Evolutionary conservation across 2,888 invertebrate species (phyloP).

Genomic region (Choristoneura rosaceana): DNA sequence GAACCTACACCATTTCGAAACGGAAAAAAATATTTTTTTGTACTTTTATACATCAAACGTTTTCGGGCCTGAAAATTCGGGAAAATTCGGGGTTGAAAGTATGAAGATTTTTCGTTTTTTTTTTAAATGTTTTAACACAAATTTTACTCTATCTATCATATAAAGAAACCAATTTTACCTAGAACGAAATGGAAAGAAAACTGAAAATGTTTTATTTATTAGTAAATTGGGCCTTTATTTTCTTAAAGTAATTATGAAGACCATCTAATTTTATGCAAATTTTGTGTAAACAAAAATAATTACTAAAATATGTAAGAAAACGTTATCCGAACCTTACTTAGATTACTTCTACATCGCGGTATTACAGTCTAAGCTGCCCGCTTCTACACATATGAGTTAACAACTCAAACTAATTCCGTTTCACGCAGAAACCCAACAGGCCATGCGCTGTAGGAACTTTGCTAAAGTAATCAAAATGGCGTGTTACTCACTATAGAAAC

Average conservation of each 20-base stretch:
- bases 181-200: too few relatives aligned
- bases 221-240: too few relatives aligned
- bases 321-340: neutral
- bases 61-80: too few relatives aligned
- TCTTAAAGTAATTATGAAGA: neutral
- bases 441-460: slow-evolving; percentile 33
- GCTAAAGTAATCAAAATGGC: slow-evolving; percentile 42
- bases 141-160: too few relatives aligned
- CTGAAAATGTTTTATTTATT: too few relatives aligned
- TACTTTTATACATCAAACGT: too few relatives aligned
- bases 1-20: too few relatives aligned
- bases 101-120: too few relatives aligned
- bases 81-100: too few relatives aligned
- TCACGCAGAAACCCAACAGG: slow-evolving; percentile 35
- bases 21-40: too few relatives aligned
- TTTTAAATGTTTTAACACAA: too few relatives aligned
- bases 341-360: neutral
- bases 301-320: neutral
- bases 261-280: neutral
- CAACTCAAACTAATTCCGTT: slow-evolving; percentile 33
- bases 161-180: too few relatives aligned
- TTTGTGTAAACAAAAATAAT: neutral
- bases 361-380: slow-evolving; percentile 1
- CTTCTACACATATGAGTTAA: slow-evolving; percentile 10
- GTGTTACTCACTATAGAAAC: slow-evolving; percentile 40